Evolutionary conservation across 2,888 invertebrate species (phyloP), one percentile per base, ranked within the genome.

Genomic region (Lepidocyrtinus sp.): DNA sequence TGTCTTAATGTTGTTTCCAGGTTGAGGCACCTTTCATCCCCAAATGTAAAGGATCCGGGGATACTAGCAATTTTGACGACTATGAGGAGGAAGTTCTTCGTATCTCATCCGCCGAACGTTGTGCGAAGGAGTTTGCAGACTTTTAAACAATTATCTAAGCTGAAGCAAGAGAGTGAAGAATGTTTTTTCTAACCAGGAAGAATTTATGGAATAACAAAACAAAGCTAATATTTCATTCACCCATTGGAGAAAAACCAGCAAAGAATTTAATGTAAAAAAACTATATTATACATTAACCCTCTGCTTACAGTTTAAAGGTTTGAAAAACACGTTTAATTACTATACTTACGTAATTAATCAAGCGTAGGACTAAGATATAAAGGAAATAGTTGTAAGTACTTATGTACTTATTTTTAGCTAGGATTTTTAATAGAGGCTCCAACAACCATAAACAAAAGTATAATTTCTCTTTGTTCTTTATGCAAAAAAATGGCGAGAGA

Each of bases 61-160:
- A 99, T 90, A 97, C 99, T 81, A 98, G 98, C 91, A 99, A 99
- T 91, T 99, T 99, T 89, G 99, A 99, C 89, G 99, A 99, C 89
- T 99, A 99, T 89, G 99, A 99, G 90, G 99, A 99, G 91, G 99
- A 99, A 90, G 95, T 97, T 85, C 92, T 99, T 88, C 95, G 98
- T 91, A 99, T 99, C 90, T 98, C 98, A 87, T 96, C 98, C 85
- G 97, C 97, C 87, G 99, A 99, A 91, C 98, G 99, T 92, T 99
- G 99, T 92, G 96, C 98, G 90, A 99, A 98, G 92, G 99, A 99
- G 91, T 99, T 99, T 91, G 97, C 97, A 87, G 99, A 99, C 91
- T 99, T 99, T 88, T 91, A 89, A 87, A 73, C 17, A n/a, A 7
- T 36, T 36, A 36, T 36, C 36, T 36, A 36, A 36, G 36, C 5